Evolutionary conservation across 2,113 vertebrate genomes (phyloP), one percentile per base, ranked within the genome.

Genomic region (Colossoma macropomum): DNA sequence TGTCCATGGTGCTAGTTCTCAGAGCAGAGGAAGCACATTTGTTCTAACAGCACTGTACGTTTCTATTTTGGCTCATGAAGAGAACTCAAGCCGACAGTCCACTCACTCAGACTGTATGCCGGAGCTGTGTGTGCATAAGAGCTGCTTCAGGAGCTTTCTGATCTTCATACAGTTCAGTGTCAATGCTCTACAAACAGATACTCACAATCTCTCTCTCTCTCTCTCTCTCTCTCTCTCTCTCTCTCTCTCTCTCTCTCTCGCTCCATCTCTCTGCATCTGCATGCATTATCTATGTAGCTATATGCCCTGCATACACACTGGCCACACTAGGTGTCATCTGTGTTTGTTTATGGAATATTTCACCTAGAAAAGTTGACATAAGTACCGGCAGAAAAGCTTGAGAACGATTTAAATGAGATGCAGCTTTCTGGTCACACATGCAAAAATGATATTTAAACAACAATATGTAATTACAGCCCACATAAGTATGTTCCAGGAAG

Each of bases 1-100:
- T 60, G 79, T 62, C n/a, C 54, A 73, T 48, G 70, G 69, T 73
- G 79, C 70, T 73, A 81, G n/a, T 60, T 72, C 11, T 0, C 34
- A 34, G 11, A 38, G 32, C 66, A 69, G 16, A 23, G 30, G 30
- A 73, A 15, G 41, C 41, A 11, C 10, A 45, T 45, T 5, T 45
- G 10, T 45, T 45, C 5, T 11, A 45, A 6, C 4, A 11, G 41
- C 11, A 25, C 30, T 1, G 32, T 16, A 23, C 8, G 34, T 69
- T 69, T 16, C 0, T 69, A 10, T 38, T 69, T 69, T 56, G 13
- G 19, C 19, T 25, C 30, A 56, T 25, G 28, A 11, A 28, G 60
- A 63, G 60, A 2, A 38, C 19, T 23, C 11, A 4, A 69, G 30
- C 32, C 12, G 32, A 4, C 30, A 21, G 54, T 59, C 54, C 62